A percentile compares a stretch with the other conserved stretches of the same genome.
phyloP scores from a whole-genome alignment of 2,888 invertebrate genomes.

The Pammene fasciana region DNA sequence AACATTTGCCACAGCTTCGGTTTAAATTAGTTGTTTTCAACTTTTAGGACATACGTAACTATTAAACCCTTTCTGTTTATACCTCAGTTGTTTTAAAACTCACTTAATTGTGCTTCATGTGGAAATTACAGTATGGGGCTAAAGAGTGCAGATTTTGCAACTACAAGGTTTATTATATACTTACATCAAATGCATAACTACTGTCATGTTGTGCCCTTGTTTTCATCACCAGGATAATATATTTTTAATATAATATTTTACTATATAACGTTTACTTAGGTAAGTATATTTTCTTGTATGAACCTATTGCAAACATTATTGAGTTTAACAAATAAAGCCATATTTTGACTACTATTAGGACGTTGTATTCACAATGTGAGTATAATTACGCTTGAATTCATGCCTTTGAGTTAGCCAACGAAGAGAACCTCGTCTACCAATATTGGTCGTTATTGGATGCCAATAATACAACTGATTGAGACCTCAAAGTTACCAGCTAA shows the following conservation, averaged over 20 bases:
- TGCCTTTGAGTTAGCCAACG: not conserved
- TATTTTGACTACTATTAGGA: too few species aligned
- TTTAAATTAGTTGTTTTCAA: not conserved
- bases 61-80: not conserved
- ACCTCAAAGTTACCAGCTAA: constrained; percentile 26
- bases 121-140: not conserved
- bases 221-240: too few species aligned
- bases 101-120: not conserved
- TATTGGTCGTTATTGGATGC: constrained; percentile 1
- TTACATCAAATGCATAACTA: too few species aligned
- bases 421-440: not conserved
- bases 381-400: not conserved
- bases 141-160: too few species aligned
- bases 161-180: too few species aligned
- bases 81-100: not conserved
- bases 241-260: too few species aligned
- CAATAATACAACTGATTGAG: constrained; percentile 30
- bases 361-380: too few species aligned
- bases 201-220: too few species aligned
- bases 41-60: not conserved
- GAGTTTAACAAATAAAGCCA: not conserved
- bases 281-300: not conserved
- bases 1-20: not conserved
- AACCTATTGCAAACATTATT: not conserved
- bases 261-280: too few species aligned